Evolutionary conservation across 2,113 vertebrate genomes (phyloP), one percentile per base, ranked within the genome.

Genomic region (Eupsittula cactorum): DNA sequence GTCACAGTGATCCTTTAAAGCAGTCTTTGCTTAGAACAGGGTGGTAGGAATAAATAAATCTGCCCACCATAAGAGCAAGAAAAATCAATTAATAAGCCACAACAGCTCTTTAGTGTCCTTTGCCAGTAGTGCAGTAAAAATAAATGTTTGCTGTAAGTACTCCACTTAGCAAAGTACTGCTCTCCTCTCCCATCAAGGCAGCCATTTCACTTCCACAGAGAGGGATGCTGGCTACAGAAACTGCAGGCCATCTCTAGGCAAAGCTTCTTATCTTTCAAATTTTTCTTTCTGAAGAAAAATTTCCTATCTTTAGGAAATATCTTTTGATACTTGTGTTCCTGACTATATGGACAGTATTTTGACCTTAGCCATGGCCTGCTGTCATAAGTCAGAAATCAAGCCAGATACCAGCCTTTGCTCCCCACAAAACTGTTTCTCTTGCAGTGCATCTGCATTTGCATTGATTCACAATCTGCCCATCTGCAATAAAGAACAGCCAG

Each of bases 401-500:
- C 2, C n/a, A 59, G 44, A 83, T 27, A 47, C 8, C 27, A 84
- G 31, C 24, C 24, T 21, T 42, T 0, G 0, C 17, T 88, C 13
- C 23, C 59, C 0, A 0, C 42, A 28, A 35, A 0, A 4, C 39
- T 20, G 17, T 42, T 86, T n/a, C 37, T 88, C 63, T 53, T 4
- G 1, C 6, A 2, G 49, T 16, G 23, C 35, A 8, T 85, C 64
- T 74, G 44, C 1, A 1, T 68, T 77, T 75, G 35, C 55, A 68
- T 6, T 1, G 18, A 90, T 86, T 71, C 79, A 50, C 4, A 4
- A 3, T n/a, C 68, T 88, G 71, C 50, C 53, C 87, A 35, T 57
- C 90, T 71, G 53, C 82, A 60, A 16, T 21, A 83, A 82, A 75
- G 65, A 95, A 20, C 46, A 86, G 68, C 19, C 6, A 4, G 64